Conservation (phyloP, 1,140 invertebrate species). For the Doryteuthis pealeii region DNA sequence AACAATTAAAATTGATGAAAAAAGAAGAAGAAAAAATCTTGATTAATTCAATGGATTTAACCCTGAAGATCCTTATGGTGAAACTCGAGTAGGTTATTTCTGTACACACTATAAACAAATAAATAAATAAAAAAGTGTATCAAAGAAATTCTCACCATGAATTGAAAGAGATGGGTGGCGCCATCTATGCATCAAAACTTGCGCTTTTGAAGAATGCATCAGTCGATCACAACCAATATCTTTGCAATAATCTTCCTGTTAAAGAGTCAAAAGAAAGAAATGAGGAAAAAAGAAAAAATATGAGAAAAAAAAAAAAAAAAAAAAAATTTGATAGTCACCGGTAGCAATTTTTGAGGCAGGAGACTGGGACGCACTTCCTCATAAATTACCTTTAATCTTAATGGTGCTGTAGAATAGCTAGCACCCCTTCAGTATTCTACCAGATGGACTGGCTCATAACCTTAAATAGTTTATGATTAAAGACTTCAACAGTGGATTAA, state of each 20-base stretch:
- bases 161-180: conserved; percentile 85
- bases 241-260: conserved; percentile 70
- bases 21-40: background rate
- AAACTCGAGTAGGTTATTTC: no score
- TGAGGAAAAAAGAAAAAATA: no score
- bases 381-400: no score
- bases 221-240: conserved; percentile 74
- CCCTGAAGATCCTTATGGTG: no score
- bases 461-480: no score
- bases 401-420: no score
- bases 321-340: background rate
- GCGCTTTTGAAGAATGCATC: conserved; percentile 65
- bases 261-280: conserved; percentile 7
- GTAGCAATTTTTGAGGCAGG: no score
- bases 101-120: background rate
- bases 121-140: background rate
- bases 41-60: no score
- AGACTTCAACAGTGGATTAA: no score
- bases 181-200: conserved; percentile 88
- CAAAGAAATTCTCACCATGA: conserved; percentile 68
- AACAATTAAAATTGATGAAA: background rate
- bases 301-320: background rate
- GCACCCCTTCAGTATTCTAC: no score
- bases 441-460: no score
- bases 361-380: no score